Percentiles rank a stretch among this genome's conserved stretches.
Evolutionary conservation across 2,113 vertebrate genomes (phyloP).

Genomic region (Bufo gargarizans): DNA sequence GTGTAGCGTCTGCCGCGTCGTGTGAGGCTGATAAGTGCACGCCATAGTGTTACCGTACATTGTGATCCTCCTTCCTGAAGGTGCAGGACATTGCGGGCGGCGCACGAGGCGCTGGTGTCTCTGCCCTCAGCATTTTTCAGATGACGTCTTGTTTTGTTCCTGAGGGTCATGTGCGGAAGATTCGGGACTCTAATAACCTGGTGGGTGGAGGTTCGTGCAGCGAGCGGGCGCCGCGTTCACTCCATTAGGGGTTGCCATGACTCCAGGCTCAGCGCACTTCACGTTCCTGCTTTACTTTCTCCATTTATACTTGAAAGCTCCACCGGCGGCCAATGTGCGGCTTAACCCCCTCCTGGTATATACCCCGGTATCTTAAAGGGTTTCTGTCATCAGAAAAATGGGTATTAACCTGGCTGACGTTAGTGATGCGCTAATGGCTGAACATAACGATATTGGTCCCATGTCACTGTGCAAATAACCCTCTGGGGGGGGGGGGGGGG

Average conservation of each 20-base stretch:
- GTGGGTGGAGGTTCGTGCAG: constrained; percentile 18
- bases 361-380: too few species aligned
- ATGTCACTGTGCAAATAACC: too few species aligned
- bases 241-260: constrained; percentile 30
- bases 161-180: not conserved
- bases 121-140: not conserved
- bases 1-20: constrained; percentile 61
- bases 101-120: not conserved
- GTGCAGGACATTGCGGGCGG: not conserved
- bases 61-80: not conserved
- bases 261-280: not conserved
- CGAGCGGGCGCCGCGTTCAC: not conserved
- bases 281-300: not conserved
- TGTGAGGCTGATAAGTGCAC: too few species aligned
- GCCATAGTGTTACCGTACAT: too few species aligned
- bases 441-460: too few species aligned
- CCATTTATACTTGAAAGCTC: not conserved
- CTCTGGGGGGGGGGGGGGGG: too few species aligned
- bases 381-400: too few species aligned
- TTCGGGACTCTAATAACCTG: not conserved
- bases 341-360: not conserved
- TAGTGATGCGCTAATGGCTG: too few species aligned
- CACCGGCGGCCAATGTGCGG: not conserved
- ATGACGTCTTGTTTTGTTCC: not conserved
- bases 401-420: too few species aligned